These are phyloP conservation scores for Eulemur rufifrons DNA, from an alignment of 2,113 vertebrate genomes.

Conservation along the genomic window DNA sequence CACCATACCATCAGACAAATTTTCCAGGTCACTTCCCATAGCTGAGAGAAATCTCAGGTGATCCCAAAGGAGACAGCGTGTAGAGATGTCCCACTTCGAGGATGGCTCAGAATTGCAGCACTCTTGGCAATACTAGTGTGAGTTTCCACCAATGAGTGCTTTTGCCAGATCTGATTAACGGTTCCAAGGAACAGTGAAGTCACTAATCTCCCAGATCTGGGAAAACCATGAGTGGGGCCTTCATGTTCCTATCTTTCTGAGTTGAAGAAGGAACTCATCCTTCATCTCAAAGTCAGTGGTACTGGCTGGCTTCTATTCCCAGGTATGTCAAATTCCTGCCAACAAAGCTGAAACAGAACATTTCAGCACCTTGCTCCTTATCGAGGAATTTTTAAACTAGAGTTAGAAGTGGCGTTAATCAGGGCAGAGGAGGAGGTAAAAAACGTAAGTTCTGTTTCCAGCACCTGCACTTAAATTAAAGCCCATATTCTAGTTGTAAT, in stretches of 20 bases:
- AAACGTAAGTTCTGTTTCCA: background rate
- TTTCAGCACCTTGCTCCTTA: slow-evolving; percentile 15
- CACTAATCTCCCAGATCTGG: background rate
- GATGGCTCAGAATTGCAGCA: background rate
- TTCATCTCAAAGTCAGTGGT: slow-evolving; percentile 35
- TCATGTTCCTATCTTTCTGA: background rate
- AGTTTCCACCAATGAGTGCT: background rate
- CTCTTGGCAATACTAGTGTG: background rate
- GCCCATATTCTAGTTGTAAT: background rate
- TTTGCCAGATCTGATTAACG: slow-evolving; percentile 7
- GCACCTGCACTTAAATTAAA: background rate
- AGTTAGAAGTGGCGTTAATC: slow-evolving; percentile 16
- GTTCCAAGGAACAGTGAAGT: background rate
- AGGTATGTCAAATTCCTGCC: slow-evolving; percentile 40
- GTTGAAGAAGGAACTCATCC: slow-evolving; percentile 40
- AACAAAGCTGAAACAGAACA: slow-evolving; percentile 25
- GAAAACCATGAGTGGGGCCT: background rate
- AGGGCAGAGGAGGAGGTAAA: slow-evolving; percentile 23
- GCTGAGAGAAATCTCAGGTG: background rate
- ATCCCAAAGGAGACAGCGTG: background rate
- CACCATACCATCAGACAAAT: background rate
- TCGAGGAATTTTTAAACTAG: slow-evolving; percentile 31
- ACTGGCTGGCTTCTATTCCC: background rate
- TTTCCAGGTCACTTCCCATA: background rate
- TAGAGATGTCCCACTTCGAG: background rate